A percentile compares a stretch with the other conserved stretches of the same genome.
Conservation (phyloP, 1,140 invertebrate species). For the Papilio machaon region DNA sequence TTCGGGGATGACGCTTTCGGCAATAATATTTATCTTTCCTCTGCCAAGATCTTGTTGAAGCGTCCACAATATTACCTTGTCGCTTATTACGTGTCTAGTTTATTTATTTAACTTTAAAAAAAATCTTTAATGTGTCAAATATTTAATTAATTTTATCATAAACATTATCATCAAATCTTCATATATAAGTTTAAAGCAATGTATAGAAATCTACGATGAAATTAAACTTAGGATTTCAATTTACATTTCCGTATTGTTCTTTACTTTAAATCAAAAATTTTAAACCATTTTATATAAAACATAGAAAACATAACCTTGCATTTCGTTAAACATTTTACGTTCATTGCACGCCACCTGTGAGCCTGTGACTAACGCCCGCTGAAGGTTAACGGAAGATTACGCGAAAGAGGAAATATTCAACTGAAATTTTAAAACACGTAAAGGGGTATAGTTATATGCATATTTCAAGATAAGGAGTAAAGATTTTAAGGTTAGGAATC, state of each 20-base stretch:
- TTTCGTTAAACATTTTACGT: not conserved
- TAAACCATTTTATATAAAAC: not conserved
- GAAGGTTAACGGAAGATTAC: not conserved
- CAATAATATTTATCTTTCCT: conserved; percentile 74
- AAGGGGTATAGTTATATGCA: not conserved
- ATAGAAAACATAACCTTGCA: conserved; percentile 2
- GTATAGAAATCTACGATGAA: not conserved
- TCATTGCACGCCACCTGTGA: conserved; percentile 1
- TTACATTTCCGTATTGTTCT: too few relatives aligned
- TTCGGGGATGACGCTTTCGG: conserved; percentile 59
- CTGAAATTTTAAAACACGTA: not conserved
- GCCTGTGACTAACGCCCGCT: not conserved
- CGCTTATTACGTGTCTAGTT: conserved; percentile 8
- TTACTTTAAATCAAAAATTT: too few relatives aligned
- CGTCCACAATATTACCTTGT: conserved; percentile 41
- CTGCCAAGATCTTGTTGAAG: conserved; percentile 60
- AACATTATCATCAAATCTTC: not conserved
- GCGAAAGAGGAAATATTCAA: not conserved
- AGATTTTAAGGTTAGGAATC: too few relatives aligned
- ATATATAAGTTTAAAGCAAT: not conserved
- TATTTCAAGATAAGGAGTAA: not conserved
- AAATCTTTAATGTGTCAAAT: not conserved
- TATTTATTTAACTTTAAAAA: conserved; percentile 13
- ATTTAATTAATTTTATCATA: conserved; percentile 4
- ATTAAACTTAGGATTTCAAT: too few relatives aligned